Base-by-base conservation (phyloP, 2,888 invertebrate species). In the Hydropsyche betteni region DNA sequence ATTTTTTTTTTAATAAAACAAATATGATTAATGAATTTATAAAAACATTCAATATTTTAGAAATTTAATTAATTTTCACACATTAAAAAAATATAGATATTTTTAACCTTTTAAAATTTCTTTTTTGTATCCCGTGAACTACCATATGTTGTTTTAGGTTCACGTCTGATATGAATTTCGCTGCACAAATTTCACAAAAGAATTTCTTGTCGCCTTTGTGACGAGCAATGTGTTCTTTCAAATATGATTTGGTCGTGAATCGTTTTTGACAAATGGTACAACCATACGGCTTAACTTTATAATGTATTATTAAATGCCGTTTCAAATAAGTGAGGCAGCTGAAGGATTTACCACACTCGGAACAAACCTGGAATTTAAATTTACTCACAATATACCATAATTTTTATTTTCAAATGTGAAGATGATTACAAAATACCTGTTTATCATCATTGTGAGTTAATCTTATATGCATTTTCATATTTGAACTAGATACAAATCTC, bases 331-430 rank as follows among this genome's bases (percentile, higher is more conserved):
- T 74, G 16, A 76, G 69, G 58, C 79, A 77, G 69, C 76, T 78
- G 69, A 79, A 79, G 10, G 79, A 77, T 52, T 79, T 79, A 8
- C 79, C 79, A 14, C 79, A 79, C 68, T 79, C 77, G 7, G 77
- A 76, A 53, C 79, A 79, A n/a, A 79, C 79, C 77, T 79, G 53
- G 2, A 69, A 44, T 44, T 6, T 44, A 4, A 44, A 4, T 44
- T 8, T 44, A 24, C 2, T 24, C 24, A 24, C 24, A 51, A 51
- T 2, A 12, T 51, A 2, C 51, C 8, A 24, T 24, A 2, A 24
- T 24, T 24, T 24, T 24, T 2, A 24, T 24, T 24, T 24, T 24
- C 12, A 51, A 51, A 12, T 51, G 51, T 51, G 12, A 51, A 51
- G 8, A 14, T 4, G 44, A 44, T 34, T 44, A 8, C 5, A 51